A percentile compares a stretch with the other conserved stretches of the same genome.
These are phyloP conservation scores for Engystomops pustulosus DNA, from an alignment of 2,113 vertebrate genomes.

Conservation along the genomic window DNA sequence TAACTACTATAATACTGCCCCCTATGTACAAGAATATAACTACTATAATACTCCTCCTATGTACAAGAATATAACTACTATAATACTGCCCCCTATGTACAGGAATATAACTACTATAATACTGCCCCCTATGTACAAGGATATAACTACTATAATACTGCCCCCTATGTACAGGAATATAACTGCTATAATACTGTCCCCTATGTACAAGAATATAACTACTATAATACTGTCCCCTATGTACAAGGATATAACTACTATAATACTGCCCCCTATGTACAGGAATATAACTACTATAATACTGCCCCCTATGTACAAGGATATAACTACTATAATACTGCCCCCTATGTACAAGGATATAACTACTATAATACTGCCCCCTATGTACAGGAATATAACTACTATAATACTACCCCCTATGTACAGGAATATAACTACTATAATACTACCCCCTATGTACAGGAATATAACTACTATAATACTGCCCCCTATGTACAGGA, in stretches of 20 bases:
- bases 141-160: conserved; percentile 2
- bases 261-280: neutral
- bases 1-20: neutral
- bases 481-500: neutral
- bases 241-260: no score
- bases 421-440: conserved; percentile 5
- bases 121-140: neutral
- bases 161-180: neutral
- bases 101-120: conserved; percentile 6
- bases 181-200: neutral
- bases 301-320: neutral
- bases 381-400: conserved; percentile 1
- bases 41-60: neutral
- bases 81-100: neutral
- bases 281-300: neutral
- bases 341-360: neutral
- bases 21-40: neutral
- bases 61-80: neutral
- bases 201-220: neutral
- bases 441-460: neutral
- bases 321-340: conserved; percentile 2
- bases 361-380: neutral
- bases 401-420: neutral
- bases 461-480: conserved; percentile 6
- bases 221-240: neutral